phyloP scores from a whole-genome alignment of 2,797 vertebrate species.

The Epinephelus malabaricus region DNA sequence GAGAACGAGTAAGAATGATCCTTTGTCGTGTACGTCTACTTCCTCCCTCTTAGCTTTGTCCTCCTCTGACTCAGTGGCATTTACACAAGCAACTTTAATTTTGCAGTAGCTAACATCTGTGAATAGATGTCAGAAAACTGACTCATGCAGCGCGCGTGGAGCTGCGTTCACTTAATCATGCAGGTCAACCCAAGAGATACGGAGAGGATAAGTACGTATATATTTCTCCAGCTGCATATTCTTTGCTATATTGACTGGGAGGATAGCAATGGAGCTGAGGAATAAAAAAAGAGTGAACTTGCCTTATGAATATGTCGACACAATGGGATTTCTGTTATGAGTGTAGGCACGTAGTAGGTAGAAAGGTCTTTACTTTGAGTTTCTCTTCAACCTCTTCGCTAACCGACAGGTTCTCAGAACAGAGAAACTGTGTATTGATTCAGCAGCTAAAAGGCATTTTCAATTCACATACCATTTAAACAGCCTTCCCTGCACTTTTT shows the following conservation, averaged over 20 bases:
- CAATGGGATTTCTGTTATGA: constrained; percentile 19
- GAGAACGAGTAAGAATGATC: constrained; percentile 20
- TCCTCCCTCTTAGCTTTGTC: constrained; percentile 38
- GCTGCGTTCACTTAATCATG: constrained; percentile 38
- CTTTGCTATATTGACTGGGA: constrained; percentile 11
- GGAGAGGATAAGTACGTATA: constrained; percentile 19
- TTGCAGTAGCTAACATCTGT: constrained; percentile 74
- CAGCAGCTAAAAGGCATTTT: constrained; percentile 75
- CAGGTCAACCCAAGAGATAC: constrained; percentile 29
- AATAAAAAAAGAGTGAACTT: not conserved
- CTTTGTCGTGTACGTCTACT: constrained; percentile 21
- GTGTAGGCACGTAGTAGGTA: constrained; percentile 5
- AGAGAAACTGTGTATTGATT: constrained; percentile 74
- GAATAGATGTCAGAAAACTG: constrained; percentile 55
- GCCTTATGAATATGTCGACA: constrained; percentile 36
- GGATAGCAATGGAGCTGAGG: not conserved
- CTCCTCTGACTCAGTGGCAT: constrained; percentile 75
- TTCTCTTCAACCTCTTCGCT: constrained; percentile 37
- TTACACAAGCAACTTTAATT: constrained; percentile 81
- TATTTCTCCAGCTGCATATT: constrained; percentile 14
- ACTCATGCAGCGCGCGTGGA: constrained; percentile 15
- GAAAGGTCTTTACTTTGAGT: constrained; percentile 43
- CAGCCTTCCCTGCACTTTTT: constrained; percentile 62
- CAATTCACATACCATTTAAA: constrained; percentile 77
- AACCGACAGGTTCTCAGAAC: constrained; percentile 58